Evolutionary conservation across 1,140 invertebrate species (phyloP), one percentile per base, ranked within the genome.

Genomic region (Achatina immaculata): DNA sequence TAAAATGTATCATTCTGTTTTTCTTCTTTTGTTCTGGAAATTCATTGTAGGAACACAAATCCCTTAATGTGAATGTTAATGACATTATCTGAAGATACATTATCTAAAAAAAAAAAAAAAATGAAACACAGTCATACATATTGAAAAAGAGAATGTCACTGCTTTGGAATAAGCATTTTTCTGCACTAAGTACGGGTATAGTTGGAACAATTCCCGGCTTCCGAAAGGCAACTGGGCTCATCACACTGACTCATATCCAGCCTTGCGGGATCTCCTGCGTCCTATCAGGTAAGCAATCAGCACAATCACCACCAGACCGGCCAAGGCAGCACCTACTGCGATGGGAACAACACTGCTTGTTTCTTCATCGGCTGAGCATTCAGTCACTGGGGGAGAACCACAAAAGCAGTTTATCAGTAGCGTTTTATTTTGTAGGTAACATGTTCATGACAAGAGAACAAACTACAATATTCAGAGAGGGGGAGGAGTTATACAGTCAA

Each of bases 241-340:
- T 85, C 85, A 89, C 43, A 90, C 86, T 0, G 88, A 85, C 74
- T 91, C 88, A 55, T 91, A 91, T 19, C 89, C 89, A n/a, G 78
- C 51, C 48, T 83, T 84, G 11, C 80, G 75, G 75, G 83, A 87
- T 74, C 87, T 84, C 51, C 95, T 94, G 85, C 98, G 94, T 65
- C 96, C 97, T 86, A 98, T 94, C 51, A 99, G 92, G 91, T 99
- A 99, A 31, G 96, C 96, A 85, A 96, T 94, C 68, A 99, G 93
- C 38, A 99, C 96, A 78, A 98, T 94, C 24, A 98, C 90, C 73
- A 99, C 96, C 66, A 99, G 93, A 62, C 93, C 95, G 80, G 95
- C 96, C 68, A 99, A 92, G 65, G 96, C 95, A 89, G 95, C 96
- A 3, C 98, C 98, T 72, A 99, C 97, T 68, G 96, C 96, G 87